Evolutionary conservation across 2,888 invertebrate genomes (phyloP), one percentile per base, ranked within the genome.

Genomic region (Pediacus dermestoides): DNA sequence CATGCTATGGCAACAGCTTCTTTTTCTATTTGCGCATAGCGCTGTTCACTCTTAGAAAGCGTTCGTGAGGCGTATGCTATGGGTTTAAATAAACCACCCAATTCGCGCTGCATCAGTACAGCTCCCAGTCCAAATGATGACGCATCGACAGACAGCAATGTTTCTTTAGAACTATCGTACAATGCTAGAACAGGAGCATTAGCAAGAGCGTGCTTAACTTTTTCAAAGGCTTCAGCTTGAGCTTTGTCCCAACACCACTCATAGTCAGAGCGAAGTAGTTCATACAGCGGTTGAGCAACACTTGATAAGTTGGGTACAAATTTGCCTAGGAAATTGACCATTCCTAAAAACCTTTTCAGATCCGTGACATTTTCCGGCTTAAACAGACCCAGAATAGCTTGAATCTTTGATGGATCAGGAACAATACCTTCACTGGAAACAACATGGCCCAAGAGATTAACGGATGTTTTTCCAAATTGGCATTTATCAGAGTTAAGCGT

Each of bases 11-110:
- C 55, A 9, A 53, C 13, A n/a, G 25, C 16, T 34, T 57, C 53
- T 41, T 53, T 53, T 37, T 58, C 54, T 16, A 55, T 53, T 39
- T 57, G 55, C 6, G 51, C 44, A 23, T 57, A 59, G 6, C 30
- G 34, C 21, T 38, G 30, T 45, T 57, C 49, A 1, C 43, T 18
- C 11, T 26, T 13, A 2, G 44, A 50, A 10, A 52, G 30, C 2
- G 52, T 22, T 34, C 45, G 48, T 1, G 53, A 53, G 8, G 45
- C 55, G 38, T 55, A 58, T 9, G 57, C 55, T 14, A 52, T 33
- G 9, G 52, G 48, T 12, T 21, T 16, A n/a, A n/a, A n/a, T n/a
- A n/a, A n/a, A n/a, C n/a, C n/a, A n/a, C n/a, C n/a, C n/a, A n/a
- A n/a, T 18, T 37, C 30, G 27, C 53, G 39, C 41, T 60, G 58